Percentiles rank a stretch among this genome's conserved stretches.
phyloP scores from a whole-genome alignment of 2,888 invertebrate genomes.

The Eudasyphora cyanicolor region DNA sequence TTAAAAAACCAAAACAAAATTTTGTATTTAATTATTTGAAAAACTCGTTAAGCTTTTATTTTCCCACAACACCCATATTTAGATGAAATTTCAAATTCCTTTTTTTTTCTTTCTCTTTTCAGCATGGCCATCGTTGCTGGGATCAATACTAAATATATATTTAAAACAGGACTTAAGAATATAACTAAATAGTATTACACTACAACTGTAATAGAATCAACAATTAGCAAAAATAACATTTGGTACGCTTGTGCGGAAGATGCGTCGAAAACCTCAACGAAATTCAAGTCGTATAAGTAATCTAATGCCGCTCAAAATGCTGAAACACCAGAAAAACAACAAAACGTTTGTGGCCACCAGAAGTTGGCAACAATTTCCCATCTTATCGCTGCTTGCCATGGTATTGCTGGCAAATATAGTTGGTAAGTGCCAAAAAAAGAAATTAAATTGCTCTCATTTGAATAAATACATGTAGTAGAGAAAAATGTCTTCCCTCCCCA shows the following conservation, averaged over 20 bases:
- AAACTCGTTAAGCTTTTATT: constrained; percentile 29
- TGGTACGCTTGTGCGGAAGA: not conserved
- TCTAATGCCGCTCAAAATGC: constrained; percentile 26
- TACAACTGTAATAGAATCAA: not conserved
- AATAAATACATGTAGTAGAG: not conserved
- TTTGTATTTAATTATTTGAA: too few species aligned
- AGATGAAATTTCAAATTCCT: not conserved
- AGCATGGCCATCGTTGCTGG: constrained; percentile 41
- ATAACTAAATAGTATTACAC: constrained; percentile 5
- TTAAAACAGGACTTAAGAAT: constrained; percentile 40
- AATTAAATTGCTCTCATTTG: not conserved
- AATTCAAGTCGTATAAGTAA: constrained; percentile 38
- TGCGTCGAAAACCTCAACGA: constrained; percentile 62
- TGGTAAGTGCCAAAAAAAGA: constrained; percentile 53
- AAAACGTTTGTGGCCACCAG: not conserved
- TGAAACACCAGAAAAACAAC: constrained; percentile 26
- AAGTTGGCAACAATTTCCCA: constrained; percentile 42
- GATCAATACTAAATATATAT: constrained; percentile 26
- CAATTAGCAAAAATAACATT: not conserved
- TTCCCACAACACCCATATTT: not conserved
- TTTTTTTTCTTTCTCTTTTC: constrained; percentile 35
- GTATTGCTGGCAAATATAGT: constrained; percentile 43
- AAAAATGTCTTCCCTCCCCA: too few species aligned
- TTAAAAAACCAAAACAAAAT: too few species aligned
- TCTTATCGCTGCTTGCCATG: constrained; percentile 36